Conservation (phyloP, 2,888 invertebrate genomes). For the Drosophila infuscata region DNA sequence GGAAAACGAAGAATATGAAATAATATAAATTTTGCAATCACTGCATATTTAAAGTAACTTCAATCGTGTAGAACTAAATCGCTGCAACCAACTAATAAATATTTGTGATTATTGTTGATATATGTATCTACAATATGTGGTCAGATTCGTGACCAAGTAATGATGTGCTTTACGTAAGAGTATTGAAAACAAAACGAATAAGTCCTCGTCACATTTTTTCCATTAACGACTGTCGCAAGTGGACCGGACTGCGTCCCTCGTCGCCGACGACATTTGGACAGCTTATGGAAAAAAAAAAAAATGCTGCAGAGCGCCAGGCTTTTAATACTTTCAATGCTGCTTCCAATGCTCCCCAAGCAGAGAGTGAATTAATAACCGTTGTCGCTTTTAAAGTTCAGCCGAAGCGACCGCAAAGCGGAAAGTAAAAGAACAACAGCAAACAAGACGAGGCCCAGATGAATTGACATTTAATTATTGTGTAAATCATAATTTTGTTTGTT, state of each 20-base stretch:
- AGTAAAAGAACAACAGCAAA: constrained; percentile 18
- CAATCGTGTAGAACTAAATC: not conserved
- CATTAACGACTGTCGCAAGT: constrained; percentile 63
- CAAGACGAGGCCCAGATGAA: constrained; percentile 56
- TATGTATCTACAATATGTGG: not conserved
- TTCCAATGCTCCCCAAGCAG: constrained; percentile 25
- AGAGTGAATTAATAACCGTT: constrained; percentile 70
- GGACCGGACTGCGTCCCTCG: not conserved
- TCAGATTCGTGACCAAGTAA: not conserved
- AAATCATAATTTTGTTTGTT: constrained; percentile 67
- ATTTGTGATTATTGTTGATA: not conserved
- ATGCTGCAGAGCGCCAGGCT: constrained; percentile 44
- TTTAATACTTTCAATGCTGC: constrained; percentile 27
- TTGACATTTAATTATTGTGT: constrained; percentile 77
- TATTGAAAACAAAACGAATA: constrained; percentile 31
- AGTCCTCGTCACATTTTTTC: constrained; percentile 59
- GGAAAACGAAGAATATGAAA: not conserved
- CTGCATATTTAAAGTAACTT: not conserved
- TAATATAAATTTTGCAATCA: not conserved
- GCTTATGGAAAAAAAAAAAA: constrained; percentile 34
- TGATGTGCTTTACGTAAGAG: constrained; percentile 1
- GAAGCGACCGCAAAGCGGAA: constrained; percentile 37
- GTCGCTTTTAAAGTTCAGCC: constrained; percentile 60
- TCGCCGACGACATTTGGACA: constrained; percentile 28
- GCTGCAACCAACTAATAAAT: not conserved